A percentile compares a stretch with the other conserved stretches of the same genome.
Conservation (phyloP, 2,888 invertebrate genomes). For the Polydrusus cervinus region DNA sequence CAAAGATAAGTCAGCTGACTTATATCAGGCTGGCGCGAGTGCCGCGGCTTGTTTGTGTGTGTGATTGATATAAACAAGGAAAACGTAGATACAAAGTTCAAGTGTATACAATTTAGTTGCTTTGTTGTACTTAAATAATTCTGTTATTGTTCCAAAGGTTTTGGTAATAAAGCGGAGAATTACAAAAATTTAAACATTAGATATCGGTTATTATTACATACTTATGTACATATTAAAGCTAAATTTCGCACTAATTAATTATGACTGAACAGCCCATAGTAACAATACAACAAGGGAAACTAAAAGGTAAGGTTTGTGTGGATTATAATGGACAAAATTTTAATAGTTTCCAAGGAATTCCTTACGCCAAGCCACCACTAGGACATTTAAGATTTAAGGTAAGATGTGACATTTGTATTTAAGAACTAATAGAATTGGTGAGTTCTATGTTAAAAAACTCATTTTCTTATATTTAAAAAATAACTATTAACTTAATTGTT, state of each 20-base stretch:
- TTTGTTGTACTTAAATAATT: neutral
- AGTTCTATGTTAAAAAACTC: too few species aligned
- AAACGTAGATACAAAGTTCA: neutral
- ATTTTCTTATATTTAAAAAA: too few species aligned
- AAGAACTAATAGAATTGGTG: too few species aligned
- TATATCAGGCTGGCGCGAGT: too few species aligned
- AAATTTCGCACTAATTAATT: neutral
- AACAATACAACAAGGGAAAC: conserved; percentile 59
- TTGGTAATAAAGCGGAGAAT: neutral
- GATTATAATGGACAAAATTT: conserved; percentile 61
- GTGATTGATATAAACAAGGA: neutral
- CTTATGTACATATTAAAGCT: neutral
- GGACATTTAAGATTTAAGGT: conserved; percentile 68
- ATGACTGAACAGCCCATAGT: conserved; percentile 46
- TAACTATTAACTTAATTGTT: too few species aligned
- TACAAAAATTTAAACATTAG: too few species aligned
- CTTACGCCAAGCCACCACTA: conserved; percentile 68
- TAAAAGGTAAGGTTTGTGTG: conserved; percentile 62
- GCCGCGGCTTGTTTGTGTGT: neutral
- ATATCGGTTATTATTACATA: neutral
- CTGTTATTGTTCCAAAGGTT: neutral
- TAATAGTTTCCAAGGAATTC: conserved; percentile 68
- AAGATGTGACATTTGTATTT: conserved; percentile 15
- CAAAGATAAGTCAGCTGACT: too few species aligned
- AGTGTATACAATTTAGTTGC: neutral